Evolutionary conservation across 2,113 vertebrate genomes (phyloP), one percentile per base, ranked within the genome.

Genomic region (Datnioides undecimradiatus): DNA sequence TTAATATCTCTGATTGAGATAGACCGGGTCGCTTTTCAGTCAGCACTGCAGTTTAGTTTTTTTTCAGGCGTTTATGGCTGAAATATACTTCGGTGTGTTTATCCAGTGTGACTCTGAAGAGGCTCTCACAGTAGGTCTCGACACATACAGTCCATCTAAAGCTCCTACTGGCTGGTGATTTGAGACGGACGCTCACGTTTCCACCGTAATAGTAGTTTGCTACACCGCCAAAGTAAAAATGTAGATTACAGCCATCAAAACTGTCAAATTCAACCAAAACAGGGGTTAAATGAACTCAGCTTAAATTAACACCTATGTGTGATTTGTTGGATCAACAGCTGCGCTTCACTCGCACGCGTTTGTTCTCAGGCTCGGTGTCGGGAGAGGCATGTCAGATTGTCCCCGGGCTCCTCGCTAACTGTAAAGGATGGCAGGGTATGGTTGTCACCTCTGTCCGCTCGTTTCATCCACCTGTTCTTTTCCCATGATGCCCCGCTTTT

Each of bases 1-100:
- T 76, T 64, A 80, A 82, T 79, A 54, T 46, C 48, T 67, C 25
- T 23, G 64, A 16, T 76, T 46, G 45, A 62, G 46, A 58, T 2
- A 2, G 27, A 62, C 52, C 23, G 46, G 4, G 2, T 13, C 29
- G 19, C 57, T 75, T 63, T 60, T 51, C 43, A 38, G 16, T 34
- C 29, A 40, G 38, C 6, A 67, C 71, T 51, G 63, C 33, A 63
- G 23, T 45, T 54, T 57, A n/a, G 73, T 27, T 16, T 8, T n/a
- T 38, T 58, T 38, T 8, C 10, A 29, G 52, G 12, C 31, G 38
- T 65, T 13, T 59, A 1, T 31, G 43, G 8, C 33, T 60, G 8
- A 49, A 43, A 55, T 6, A 19, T 27, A 6, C 34, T 11, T 34
- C 8, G 12, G 17, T 19, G 17, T 62, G 13, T 45, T 1, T 11